Evolutionary conservation across 2,113 vertebrate species (phyloP), one percentile per base, ranked within the genome.

Genomic region (Hyperoodon ampullatus): DNA sequence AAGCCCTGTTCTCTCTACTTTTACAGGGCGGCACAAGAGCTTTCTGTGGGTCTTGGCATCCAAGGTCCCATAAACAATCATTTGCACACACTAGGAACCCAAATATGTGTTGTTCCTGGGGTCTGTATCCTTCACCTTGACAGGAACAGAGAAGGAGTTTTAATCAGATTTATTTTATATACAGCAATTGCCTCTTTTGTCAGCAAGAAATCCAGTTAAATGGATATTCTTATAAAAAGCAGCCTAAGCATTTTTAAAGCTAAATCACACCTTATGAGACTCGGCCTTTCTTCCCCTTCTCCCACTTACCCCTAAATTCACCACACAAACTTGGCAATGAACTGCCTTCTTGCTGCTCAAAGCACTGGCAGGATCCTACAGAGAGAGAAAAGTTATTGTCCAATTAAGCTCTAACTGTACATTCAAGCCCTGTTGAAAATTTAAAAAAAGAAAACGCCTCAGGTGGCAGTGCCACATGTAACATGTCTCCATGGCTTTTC

Each of bases 41-140:
- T 89, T 97, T 98, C 89, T 95, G 58, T 96, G 74, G 80, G 19
- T 96, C 97, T 97, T 97, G 92, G 63, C 88, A 97, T 80, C 44
- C 93, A 24, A 91, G 63, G 30, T 18, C 19, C 90, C 93, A 97
- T 88, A 93, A 97, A 92, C 55, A 95, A 55, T 90, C 83, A 93
- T 96, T 96, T 96, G 12, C 50, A 92, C 75, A 78, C 33, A n/a
- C 84, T 55, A 77, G 83, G 74, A 93, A 95, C 75, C n/a, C 71
- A 95, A 94, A 87, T 83, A 55, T 42, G 23, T 35, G 70, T 65
- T 93, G 78, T 86, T 85, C 68, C 78, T 90, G 81, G 78, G 63
- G 66, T 91, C 68, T 96, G 28, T 9, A 83, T 82, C 85, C 68
- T 93, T 90, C 96, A 96, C 85, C 65, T 97, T 83, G 78, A 93